phyloP scores from a whole-genome alignment of 2,113 vertebrate species.

The Centropus unirufus region DNA sequence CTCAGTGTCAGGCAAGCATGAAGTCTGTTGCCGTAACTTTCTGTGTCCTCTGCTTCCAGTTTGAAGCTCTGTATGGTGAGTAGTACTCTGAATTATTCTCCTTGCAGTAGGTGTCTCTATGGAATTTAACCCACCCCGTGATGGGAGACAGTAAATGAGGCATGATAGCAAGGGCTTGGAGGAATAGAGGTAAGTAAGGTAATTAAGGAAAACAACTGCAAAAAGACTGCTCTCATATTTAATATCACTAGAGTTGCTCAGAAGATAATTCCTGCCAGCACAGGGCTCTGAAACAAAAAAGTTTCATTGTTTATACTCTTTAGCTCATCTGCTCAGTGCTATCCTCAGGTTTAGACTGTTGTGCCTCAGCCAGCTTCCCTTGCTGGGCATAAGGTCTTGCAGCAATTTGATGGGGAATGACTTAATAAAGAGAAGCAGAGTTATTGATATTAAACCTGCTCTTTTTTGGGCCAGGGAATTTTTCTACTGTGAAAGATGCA shows the following conservation, averaged over 20 bases:
- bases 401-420: not conserved
- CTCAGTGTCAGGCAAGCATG: conserved; percentile 69
- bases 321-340: conserved; percentile 5
- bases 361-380: not conserved
- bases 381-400: not conserved
- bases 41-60: conserved; percentile 67
- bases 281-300: not conserved
- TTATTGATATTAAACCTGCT: not conserved
- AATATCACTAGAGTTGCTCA: not conserved
- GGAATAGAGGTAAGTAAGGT: not conserved
- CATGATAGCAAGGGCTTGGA: not conserved
- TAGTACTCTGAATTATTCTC: conserved; percentile 40
- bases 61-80: conserved; percentile 70
- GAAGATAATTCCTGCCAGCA: not conserved
- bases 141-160: not conserved
- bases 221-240: not conserved
- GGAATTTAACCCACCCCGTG: not conserved
- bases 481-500: not conserved
- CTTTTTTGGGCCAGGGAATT: not conserved
- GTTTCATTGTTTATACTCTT: conserved; percentile 8
- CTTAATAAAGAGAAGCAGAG: not conserved
- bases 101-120: not conserved
- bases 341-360: not conserved
- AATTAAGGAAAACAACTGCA: not conserved
- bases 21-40: conserved; percentile 55